phyloP scores from a whole-genome alignment of 2,113 vertebrate species.

The Urocitellus parryii region DNA sequence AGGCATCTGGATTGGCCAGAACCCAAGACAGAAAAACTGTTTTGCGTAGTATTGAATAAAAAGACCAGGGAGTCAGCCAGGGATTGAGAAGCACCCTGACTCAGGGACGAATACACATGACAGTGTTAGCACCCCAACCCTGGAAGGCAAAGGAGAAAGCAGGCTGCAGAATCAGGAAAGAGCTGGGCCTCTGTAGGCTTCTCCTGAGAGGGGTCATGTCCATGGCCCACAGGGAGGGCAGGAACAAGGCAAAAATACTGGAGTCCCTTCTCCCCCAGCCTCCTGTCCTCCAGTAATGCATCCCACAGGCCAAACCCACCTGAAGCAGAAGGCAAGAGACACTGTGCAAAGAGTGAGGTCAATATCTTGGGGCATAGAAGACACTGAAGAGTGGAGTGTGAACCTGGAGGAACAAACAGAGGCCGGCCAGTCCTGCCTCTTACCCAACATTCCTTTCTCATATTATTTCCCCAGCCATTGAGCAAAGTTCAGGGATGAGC shows the following conservation, averaged over 20 bases:
- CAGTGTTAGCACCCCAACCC: background rate
- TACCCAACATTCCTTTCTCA: background rate
- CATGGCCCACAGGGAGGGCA: background rate
- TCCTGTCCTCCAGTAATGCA: accelerated
- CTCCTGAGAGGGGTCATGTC: background rate
- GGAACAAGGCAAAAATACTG: too few species aligned
- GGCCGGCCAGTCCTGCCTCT: background rate
- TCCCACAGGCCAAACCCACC: background rate
- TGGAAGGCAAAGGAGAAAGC: background rate
- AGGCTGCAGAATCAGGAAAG: background rate
- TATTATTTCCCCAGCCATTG: background rate
- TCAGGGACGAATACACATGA: background rate
- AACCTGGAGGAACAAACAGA: background rate
- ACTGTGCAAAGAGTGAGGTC: background rate
- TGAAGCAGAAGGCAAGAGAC: background rate
- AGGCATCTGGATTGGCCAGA: background rate
- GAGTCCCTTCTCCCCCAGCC: background rate
- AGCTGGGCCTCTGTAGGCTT: background rate
- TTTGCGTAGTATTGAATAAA: background rate
- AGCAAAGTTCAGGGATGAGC: background rate
- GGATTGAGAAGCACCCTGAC: background rate
- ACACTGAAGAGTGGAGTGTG: background rate
- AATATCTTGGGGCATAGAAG: background rate
- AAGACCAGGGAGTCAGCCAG: background rate
- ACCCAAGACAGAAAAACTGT: background rate